Evolutionary conservation across 2,797 vertebrate genomes (phyloP).

Genomic region (Periparus ater): DNA sequence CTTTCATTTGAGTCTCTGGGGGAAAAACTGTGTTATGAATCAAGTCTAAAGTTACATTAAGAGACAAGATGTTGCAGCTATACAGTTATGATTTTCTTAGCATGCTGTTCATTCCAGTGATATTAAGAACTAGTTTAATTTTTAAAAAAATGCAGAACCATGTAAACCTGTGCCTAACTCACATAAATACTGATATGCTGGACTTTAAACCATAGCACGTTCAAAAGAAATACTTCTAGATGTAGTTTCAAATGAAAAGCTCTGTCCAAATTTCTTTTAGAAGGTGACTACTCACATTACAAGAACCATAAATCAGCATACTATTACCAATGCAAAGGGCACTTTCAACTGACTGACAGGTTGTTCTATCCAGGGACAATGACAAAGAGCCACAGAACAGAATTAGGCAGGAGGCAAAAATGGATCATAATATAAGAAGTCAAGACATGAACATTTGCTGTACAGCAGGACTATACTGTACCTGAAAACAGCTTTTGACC

Average conservation of each 20-base stretch:
- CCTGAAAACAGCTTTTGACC: background rate
- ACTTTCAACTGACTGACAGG: background rate
- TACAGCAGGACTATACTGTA: background rate
- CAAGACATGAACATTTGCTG: background rate
- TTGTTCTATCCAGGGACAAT: background rate
- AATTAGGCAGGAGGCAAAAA: background rate
- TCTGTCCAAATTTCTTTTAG: background rate
- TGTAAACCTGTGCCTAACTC: background rate
- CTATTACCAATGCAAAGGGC: background rate
- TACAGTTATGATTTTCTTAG: background rate
- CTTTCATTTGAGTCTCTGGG: background rate
- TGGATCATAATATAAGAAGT: background rate
- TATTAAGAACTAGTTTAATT: background rate
- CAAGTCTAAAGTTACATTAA: background rate
- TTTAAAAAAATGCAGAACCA: background rate
- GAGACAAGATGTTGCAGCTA: background rate
- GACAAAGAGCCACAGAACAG: background rate
- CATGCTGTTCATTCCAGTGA: background rate
- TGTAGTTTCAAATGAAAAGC: background rate
- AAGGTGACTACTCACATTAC: background rate
- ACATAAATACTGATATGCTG: background rate
- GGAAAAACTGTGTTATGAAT: background rate
- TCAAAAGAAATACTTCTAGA: background rate
- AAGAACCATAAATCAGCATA: slow-evolving; percentile 1
- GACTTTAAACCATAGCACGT: background rate